Conservation (phyloP, 2,797 vertebrate genomes). For the Poeciliopsis infans region DNA sequence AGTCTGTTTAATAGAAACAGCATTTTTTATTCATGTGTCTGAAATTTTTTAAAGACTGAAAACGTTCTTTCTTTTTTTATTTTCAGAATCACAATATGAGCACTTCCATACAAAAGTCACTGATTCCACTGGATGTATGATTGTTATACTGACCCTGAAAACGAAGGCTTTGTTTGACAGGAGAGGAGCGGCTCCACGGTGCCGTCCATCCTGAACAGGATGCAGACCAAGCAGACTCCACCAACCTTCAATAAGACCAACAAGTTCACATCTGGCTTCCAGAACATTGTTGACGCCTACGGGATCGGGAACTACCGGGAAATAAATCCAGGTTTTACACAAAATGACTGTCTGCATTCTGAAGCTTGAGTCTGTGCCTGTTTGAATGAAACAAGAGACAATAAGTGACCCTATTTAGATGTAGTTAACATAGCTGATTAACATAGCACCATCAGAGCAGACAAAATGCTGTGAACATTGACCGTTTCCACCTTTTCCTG, state of each 20-base stretch:
- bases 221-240: constrained; percentile 98
- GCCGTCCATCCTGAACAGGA: constrained; percentile 96
- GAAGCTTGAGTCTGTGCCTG: background rate
- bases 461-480: background rate
- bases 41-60: background rate
- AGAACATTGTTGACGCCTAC: constrained; percentile 97
- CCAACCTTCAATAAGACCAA: constrained; percentile 98
- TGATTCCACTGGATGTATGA: background rate
- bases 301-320: constrained; percentile 96
- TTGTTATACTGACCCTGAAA: background rate
- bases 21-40: background rate
- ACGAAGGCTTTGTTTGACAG: constrained; percentile 67
- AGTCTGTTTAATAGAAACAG: background rate
- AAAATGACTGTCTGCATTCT: background rate
- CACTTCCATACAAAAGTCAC: background rate
- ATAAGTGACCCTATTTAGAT: background rate
- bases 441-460: background rate
- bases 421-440: background rate
- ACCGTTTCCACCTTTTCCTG: background rate
- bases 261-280: constrained; percentile 96
- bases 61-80: background rate
- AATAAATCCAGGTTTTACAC: constrained; percentile 92
- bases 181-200: constrained; percentile 97
- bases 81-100: background rate
- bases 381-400: background rate